These are phyloP conservation scores for Sciurus vulgaris DNA, from an alignment of 2,797 vertebrate species.

Conservation along the genomic window DNA sequence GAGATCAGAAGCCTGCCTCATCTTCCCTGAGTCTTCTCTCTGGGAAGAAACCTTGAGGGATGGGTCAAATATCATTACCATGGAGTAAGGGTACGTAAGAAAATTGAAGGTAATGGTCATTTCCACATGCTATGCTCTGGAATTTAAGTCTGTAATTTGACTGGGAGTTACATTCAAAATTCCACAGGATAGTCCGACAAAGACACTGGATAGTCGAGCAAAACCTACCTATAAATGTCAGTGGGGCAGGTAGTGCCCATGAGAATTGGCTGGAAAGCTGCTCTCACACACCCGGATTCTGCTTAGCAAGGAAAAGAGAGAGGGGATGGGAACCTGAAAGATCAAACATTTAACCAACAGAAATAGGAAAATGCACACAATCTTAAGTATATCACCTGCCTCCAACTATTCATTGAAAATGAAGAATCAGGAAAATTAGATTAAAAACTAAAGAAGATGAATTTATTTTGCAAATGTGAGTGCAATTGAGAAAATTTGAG, in stretches of 20 bases:
- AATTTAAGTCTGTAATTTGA: neutral
- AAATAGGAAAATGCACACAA: neutral
- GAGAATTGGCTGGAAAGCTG: neutral
- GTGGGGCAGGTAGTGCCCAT: rapidly evolving
- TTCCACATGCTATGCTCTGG: neutral
- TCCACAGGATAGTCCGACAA: neutral
- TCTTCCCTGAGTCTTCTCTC: no score
- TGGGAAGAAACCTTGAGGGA: neutral
- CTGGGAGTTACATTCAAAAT: neutral
- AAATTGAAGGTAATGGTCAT: rapidly evolving
- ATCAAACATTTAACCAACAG: neutral
- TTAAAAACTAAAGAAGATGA: neutral
- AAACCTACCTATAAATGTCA: no score
- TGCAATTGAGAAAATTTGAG: neutral
- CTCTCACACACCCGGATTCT: neutral
- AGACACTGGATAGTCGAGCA: neutral
- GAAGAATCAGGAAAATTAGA: neutral
- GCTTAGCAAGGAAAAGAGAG: neutral
- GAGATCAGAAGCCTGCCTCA: neutral
- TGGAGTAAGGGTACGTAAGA: neutral
- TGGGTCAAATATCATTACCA: no score
- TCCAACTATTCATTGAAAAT: neutral
- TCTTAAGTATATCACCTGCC: neutral
- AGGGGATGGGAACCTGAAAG: neutral
- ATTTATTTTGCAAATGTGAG: neutral